Evolutionary conservation across 2,797 vertebrate genomes (phyloP).

Genomic region (Discoglossus pictus): DNA sequence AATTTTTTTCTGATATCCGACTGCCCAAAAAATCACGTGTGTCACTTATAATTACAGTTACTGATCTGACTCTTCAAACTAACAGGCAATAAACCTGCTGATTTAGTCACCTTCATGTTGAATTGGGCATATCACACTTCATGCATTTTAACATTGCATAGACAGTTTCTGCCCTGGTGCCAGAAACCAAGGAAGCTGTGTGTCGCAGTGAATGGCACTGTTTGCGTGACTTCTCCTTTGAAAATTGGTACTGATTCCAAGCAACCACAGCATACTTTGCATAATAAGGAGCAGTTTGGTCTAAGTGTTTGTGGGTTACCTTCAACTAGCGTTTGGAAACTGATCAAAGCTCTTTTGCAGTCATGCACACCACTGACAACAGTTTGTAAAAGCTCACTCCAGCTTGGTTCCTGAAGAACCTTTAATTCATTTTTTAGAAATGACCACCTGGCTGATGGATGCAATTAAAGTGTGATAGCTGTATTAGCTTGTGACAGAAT

Average conservation of each 20-base stretch:
- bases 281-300: conserved; percentile 68
- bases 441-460: conserved; percentile 8
- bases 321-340: conserved; percentile 57
- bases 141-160: too few species aligned
- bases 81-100: too few species aligned
- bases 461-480: background rate
- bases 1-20: too few species aligned
- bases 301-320: conserved; percentile 68
- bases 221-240: too few species aligned
- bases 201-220: too few species aligned
- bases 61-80: too few species aligned
- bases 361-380: conserved; percentile 41
- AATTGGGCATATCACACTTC: too few species aligned
- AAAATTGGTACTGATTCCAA: conserved; percentile 64
- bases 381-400: conserved; percentile 4
- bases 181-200: too few species aligned
- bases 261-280: conserved; percentile 58
- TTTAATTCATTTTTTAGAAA: background rate
- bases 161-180: too few species aligned
- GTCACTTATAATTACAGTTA: too few species aligned
- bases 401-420: background rate
- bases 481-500: conserved; percentile 3
- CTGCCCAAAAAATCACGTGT: too few species aligned
- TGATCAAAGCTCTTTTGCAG: conserved; percentile 74
- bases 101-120: too few species aligned